phyloP scores from a whole-genome alignment of 2,113 vertebrate species.

The Pedetes capensis region DNA sequence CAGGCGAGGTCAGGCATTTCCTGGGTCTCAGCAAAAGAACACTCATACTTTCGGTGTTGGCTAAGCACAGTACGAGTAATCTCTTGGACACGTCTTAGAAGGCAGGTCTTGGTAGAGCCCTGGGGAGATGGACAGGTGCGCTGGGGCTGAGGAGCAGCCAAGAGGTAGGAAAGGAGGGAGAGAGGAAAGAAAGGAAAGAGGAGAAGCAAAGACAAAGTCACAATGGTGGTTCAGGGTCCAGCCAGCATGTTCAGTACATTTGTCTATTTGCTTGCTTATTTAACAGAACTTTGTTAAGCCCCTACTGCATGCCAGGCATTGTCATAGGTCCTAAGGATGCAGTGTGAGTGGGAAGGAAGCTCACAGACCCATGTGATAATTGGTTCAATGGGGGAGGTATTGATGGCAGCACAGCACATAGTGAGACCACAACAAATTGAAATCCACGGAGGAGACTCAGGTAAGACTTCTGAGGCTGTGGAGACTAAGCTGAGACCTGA shows the following conservation, averaged over 20 bases:
- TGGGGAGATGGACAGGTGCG: neutral
- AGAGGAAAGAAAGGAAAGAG: neutral
- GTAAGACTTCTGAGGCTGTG: neutral
- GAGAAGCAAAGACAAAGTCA: neutral
- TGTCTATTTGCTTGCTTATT: neutral
- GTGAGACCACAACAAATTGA: neutral
- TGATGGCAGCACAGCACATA: neutral
- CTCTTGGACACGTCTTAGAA: neutral
- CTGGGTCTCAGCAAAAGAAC: neutral
- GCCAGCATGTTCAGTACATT: neutral
- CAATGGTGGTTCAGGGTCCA: too few relatives aligned
- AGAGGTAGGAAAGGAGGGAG: neutral
- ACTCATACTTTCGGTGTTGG: fast-evolving
- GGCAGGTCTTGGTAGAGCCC: neutral
- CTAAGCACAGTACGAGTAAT: neutral
- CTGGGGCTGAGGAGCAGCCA: neutral
- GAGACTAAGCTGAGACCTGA: neutral
- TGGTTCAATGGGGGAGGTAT: too few relatives aligned
- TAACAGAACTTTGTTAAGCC: neutral
- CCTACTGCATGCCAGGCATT: neutral
- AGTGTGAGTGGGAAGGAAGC: neutral
- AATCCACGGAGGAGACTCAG: too few relatives aligned
- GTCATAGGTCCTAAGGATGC: neutral
- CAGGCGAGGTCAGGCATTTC: neutral
- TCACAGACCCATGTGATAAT: neutral